These are phyloP conservation scores for Azemiops feae DNA, from an alignment of 2,113 vertebrate species.

Conservation along the genomic window DNA sequence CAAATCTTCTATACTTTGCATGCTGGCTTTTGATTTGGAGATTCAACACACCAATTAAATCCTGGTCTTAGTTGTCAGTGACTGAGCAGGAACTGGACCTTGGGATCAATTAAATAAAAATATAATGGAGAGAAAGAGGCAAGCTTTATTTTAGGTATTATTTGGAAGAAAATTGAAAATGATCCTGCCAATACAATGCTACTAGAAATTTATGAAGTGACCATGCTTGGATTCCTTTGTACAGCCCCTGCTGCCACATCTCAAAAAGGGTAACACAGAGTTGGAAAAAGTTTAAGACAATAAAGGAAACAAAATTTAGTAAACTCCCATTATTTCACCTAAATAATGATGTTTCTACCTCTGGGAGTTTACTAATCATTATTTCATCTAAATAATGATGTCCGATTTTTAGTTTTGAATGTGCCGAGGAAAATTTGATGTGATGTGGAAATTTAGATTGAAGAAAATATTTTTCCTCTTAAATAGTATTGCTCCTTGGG, in stretches of 20 bases:
- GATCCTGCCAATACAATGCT: neutral
- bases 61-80: neutral
- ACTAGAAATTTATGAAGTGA: neutral
- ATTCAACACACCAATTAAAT: neutral
- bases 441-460: neutral
- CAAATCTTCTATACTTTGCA: neutral
- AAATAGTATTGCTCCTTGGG: neutral
- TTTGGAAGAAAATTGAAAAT: neutral
- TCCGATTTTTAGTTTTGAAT: neutral
- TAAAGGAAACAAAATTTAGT: neutral
- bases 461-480: neutral
- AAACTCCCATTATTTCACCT: neutral
- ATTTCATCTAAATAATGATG: neutral
- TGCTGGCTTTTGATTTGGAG: neutral
- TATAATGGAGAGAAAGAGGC: neutral
- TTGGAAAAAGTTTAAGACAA: neutral
- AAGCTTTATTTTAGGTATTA: neutral
- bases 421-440: neutral
- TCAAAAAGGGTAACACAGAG: neutral
- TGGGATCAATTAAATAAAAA: neutral
- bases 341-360: neutral
- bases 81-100: neutral
- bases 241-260: neutral
- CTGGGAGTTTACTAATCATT: neutral
- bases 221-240: neutral